Base-by-base conservation (phyloP, 2,797 vertebrate species). In the Gadopsis bispinosus region DNA sequence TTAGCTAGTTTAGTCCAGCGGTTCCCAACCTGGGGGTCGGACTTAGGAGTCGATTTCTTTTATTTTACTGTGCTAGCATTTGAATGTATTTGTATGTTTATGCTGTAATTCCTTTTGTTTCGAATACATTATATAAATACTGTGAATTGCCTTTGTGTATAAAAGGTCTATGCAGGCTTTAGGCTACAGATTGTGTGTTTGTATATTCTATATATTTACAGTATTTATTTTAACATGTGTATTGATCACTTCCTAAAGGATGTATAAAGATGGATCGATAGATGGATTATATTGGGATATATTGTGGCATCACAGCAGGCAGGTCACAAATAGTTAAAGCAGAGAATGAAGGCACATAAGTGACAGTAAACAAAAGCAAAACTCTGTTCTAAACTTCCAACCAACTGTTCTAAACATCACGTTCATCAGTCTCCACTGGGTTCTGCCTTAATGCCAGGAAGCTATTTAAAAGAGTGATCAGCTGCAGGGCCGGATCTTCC, bases 401-500 rank as follows among this genome's bases (percentile, higher is more conserved):
- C 7, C 22, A 59, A 45, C 53, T 45, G 19, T 53, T 22, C 45
- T 26, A 54, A 69, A 63, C n/a, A 43, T 62, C 22, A 16, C 13
- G 56, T 26, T 26, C 26, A 26, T 26, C 26, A 26, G 26, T 53
- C 64, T 26, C 5, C 35, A 17, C 41, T 43, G 22, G 68, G 59
- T n/a, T 50, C n/a, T 37, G 6, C 17, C 0, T 12, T 26, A 5
- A 67, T 16, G 51, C 51, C 53, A 70, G 51, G 35, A 56, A 31
- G 53, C 53, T n/a, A 26, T 48, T 61, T 77, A 31, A 50, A 58
- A 50, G 41, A 50, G 26, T 1, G 9, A 68, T 76, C 29, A 37
- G 29, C 47, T 61, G 14, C 56, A 26, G 56, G 37, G 51, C 60
- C 50, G 41, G 60, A 65, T 58, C 33, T 41, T 65, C 60, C 53